These are phyloP conservation scores for Cyanoramphus novaezelandiae DNA, from an alignment of 2,113 vertebrate genomes.

Conservation along the genomic window DNA sequence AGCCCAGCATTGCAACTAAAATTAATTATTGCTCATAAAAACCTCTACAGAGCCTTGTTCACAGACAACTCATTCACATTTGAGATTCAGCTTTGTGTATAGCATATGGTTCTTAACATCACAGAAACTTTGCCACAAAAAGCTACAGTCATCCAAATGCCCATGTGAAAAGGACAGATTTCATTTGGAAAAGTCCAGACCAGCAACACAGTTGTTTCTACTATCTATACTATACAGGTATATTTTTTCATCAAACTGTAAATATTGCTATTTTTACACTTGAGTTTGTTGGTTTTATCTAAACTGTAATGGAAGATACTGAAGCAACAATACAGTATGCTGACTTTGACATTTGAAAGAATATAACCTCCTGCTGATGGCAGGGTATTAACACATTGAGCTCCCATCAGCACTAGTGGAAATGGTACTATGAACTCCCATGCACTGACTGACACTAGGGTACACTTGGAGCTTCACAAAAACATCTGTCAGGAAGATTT, in stretches of 20 bases:
- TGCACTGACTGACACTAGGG: neutral
- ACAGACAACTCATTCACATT: constrained; percentile 44
- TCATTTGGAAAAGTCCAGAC: constrained; percentile 35
- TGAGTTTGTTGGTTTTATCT: neutral
- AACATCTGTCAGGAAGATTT: neutral
- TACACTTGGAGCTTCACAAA: neutral
- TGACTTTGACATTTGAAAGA: constrained; percentile 6
- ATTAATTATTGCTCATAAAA: constrained; percentile 63
- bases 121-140: constrained; percentile 65
- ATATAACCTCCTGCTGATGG: neutral
- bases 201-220: constrained; percentile 35
- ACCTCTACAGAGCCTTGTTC: constrained; percentile 52
- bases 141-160: constrained; percentile 25
- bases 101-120: neutral
- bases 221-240: constrained; percentile 41
- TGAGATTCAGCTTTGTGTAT: constrained; percentile 51
- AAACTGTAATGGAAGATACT: constrained; percentile 1
- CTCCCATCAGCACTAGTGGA: neutral
- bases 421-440: neutral
- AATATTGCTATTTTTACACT: constrained; percentile 60
- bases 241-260: constrained; percentile 40
- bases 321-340: constrained; percentile 6
- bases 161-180: constrained; percentile 18
- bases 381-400: neutral
- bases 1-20: constrained; percentile 45